Evolutionary conservation across 2,113 vertebrate genomes (phyloP).

Genomic region (Laterallus jamaicensis): DNA sequence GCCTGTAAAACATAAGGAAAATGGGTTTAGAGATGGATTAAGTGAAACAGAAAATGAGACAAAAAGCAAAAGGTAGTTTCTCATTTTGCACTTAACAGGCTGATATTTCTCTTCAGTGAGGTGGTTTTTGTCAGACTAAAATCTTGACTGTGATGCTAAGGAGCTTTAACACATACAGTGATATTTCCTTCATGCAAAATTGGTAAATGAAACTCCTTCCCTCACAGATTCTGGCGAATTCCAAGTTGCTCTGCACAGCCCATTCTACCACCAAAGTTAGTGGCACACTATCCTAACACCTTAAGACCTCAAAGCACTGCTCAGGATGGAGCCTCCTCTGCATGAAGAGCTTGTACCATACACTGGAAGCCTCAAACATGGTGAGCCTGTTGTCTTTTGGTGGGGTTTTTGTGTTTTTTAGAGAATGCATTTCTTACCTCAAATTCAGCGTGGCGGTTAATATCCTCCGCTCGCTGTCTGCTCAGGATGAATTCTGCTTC

Average conservation of each 20-base stretch:
- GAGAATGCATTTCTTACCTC: constrained; percentile 80
- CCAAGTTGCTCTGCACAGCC: background rate
- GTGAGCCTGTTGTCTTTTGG: background rate
- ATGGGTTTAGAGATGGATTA: background rate
- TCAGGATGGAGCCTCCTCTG: background rate
- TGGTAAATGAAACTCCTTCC: background rate
- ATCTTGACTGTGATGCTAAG: background rate
- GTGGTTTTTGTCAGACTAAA: background rate
- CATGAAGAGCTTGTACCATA: background rate
- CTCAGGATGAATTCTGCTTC: constrained; percentile 98
- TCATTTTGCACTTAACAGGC: background rate
- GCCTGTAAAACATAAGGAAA: background rate
- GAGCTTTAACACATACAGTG: background rate
- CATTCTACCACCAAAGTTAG: background rate
- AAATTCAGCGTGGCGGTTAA: constrained; percentile 97
- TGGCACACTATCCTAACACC: background rate
- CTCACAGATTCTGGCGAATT: background rate
- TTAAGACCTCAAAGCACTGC: background rate
- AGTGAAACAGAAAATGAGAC: background rate
- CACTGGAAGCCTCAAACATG: background rate
- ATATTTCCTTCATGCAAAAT: background rate
- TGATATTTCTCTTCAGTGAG: background rate
- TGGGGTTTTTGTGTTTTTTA: background rate
- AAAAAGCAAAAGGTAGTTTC: background rate
- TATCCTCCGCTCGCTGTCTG: constrained; percentile 95